Percentiles rank a stretch among this genome's conserved stretches.
Evolutionary conservation across 2,113 vertebrate species (phyloP).

Genomic region (Zapus hudsonius): DNA sequence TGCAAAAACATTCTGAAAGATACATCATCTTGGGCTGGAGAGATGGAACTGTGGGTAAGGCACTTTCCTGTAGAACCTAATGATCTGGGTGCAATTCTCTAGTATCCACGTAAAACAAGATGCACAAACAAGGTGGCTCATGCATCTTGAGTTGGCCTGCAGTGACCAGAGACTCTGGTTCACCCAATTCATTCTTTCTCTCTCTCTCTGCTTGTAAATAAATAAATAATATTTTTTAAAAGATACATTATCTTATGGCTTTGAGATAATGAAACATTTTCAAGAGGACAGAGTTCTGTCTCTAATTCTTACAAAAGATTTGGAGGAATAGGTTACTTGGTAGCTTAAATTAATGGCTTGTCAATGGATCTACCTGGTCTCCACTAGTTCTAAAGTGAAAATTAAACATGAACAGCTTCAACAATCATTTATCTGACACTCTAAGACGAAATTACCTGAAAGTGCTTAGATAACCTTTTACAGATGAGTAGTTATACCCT

Average conservation of each 20-base stretch:
- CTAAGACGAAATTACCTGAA: conserved; percentile 64
- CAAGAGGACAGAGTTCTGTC: neutral
- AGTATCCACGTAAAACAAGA: no score
- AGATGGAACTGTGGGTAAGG: no score
- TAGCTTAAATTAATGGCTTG: conserved; percentile 40
- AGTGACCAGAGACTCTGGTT: no score
- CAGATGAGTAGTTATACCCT: conserved; percentile 56
- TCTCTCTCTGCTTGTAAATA: no score
- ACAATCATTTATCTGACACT: conserved; percentile 63
- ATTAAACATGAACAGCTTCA: conserved; percentile 70
- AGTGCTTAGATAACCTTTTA: conserved; percentile 57
- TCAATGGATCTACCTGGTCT: conserved; percentile 55
- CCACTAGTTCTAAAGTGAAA: conserved; percentile 65
- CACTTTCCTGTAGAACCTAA: no score
- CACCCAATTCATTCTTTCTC: no score
- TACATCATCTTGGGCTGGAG: conserved; percentile 18
- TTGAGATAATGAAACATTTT: conserved; percentile 19
- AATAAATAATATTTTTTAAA: neutral
- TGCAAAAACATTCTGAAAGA: conserved; percentile 44
- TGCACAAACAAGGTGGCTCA: no score
- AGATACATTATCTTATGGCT: conserved; percentile 14
- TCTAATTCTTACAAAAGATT: conserved; percentile 36
- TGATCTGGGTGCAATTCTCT: no score
- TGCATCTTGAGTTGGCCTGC: no score
- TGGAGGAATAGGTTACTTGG: conserved; percentile 49